phyloP scores from a whole-genome alignment of 2,797 vertebrate species.

The Chelidonichthys spinosus region DNA sequence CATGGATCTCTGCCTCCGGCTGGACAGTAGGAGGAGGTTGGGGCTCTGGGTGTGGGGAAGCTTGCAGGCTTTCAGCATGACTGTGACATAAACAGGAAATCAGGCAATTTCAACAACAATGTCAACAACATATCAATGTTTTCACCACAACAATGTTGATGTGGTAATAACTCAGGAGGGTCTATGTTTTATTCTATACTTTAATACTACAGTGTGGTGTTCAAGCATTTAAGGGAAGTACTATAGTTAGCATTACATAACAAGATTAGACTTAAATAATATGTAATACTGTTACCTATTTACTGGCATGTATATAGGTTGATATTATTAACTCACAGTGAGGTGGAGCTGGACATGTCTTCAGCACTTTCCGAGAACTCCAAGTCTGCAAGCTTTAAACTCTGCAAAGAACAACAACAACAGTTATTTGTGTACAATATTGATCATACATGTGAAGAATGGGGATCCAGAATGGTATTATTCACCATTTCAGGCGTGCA shows the following conservation, averaged over 20 bases:
- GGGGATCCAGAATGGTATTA: not conserved
- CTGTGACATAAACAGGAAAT: constrained; percentile 20
- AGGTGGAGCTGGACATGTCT: constrained; percentile 28
- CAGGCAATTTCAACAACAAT: not conserved
- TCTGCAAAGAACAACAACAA: constrained; percentile 59
- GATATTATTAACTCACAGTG: constrained; percentile 70
- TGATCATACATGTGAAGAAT: not conserved
- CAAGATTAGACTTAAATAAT: not conserved
- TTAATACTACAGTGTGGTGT: not conserved
- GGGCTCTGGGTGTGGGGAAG: constrained; percentile 27
- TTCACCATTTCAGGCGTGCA: constrained; percentile 56
- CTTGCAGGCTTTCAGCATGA: constrained; percentile 20
- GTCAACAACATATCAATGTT: too few species aligned
- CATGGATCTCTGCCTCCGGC: constrained; percentile 30
- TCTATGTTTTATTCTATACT: not conserved
- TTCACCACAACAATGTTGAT: not conserved
- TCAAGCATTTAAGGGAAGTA: not conserved
- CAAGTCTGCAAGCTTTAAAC: constrained; percentile 79
- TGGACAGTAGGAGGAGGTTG: constrained; percentile 30
- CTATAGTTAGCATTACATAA: not conserved
- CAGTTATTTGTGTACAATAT: not conserved
- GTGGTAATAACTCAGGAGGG: not conserved
- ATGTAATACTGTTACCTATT: not conserved
- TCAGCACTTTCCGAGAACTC: constrained; percentile 50
- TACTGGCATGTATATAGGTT: not conserved